phyloP scores from a whole-genome alignment of 2,888 invertebrate species.

The Brachyopa scutellaris region DNA sequence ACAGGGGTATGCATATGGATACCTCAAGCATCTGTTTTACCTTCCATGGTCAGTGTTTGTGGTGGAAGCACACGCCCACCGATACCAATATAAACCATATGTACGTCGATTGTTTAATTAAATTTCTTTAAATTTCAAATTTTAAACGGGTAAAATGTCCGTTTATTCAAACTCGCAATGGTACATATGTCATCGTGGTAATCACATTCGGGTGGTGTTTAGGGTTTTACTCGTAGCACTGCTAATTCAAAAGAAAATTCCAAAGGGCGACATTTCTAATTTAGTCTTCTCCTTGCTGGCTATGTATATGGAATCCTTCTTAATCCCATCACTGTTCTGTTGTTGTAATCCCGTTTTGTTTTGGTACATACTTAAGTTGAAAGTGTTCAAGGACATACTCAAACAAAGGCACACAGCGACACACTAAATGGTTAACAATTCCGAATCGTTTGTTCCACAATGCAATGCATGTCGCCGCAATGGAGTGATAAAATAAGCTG shows the following conservation, averaged over 20 bases:
- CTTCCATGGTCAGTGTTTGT: neutral
- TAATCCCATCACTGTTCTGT: conserved; percentile 47
- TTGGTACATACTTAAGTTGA: conserved; percentile 17
- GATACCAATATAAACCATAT: no score
- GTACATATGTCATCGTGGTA: neutral
- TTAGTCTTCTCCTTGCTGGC: neutral
- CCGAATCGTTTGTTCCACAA: conserved; percentile 57
- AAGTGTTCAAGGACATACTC: conserved; percentile 33
- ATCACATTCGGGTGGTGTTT: neutral
- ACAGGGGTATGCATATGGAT: neutral
- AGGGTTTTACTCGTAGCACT: neutral
- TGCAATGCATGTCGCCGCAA: conserved; percentile 46
- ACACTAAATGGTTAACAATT: conserved; percentile 55
- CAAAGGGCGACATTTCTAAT: conserved; percentile 4
- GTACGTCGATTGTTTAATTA: conserved; percentile 26
- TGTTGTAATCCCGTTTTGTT: conserved; percentile 49
- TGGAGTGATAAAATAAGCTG: conserved; percentile 56
- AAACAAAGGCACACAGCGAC: no score
- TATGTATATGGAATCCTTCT: conserved; percentile 36
- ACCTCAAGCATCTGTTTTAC: neutral
- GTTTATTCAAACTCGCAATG: neutral
- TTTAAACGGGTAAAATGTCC: neutral
- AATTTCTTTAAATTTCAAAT: conserved; percentile 11
- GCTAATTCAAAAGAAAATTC: no score
- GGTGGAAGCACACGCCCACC: no score